phyloP scores from a whole-genome alignment of 1,140 invertebrate species.

The Scaptomyza hsui region DNA sequence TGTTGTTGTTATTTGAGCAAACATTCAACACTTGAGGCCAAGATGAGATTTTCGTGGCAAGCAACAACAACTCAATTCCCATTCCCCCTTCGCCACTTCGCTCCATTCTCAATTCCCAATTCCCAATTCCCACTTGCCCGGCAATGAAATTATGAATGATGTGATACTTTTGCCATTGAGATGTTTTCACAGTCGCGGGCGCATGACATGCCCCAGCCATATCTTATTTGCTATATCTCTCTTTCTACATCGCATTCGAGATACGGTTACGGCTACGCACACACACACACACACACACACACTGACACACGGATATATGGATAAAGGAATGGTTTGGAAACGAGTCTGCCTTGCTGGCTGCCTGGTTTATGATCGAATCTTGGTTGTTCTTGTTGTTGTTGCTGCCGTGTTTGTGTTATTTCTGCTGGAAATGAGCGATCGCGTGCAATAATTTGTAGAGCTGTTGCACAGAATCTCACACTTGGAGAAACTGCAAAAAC shows the following conservation, averaged over 20 bases:
- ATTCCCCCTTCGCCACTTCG: neutral
- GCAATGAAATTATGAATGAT: conserved; percentile 84
- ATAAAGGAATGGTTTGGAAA: conserved; percentile 35
- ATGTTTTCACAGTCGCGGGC: conserved; percentile 81
- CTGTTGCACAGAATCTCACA: conserved; percentile 21
- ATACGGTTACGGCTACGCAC: conserved; percentile 32
- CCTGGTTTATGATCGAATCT: conserved; percentile 48
- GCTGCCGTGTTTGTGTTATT: conserved; percentile 81
- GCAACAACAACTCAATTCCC: conserved; percentile 78
- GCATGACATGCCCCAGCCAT: conserved; percentile 78
- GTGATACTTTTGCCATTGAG: conserved; percentile 83
- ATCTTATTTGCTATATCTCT: conserved; percentile 81
- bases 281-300: conserved; percentile 1
- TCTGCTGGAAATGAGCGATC: conserved; percentile 82
- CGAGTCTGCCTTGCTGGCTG: conserved; percentile 11
- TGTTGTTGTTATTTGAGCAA: conserved; percentile 80
- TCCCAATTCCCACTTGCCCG: conserved; percentile 51
- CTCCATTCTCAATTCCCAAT: conserved; percentile 11
- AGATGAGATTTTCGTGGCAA: conserved; percentile 78
- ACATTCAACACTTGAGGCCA: conserved; percentile 81
- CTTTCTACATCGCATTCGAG: conserved; percentile 67
- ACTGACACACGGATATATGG: neutral
- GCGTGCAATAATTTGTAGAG: conserved; percentile 82
- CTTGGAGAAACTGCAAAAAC: neutral
- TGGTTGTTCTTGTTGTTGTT: conserved; percentile 27